A percentile compares a stretch with the other conserved stretches of the same genome.
phyloP scores from a whole-genome alignment of 2,888 invertebrate species.

The Lacanobia oleracea region DNA sequence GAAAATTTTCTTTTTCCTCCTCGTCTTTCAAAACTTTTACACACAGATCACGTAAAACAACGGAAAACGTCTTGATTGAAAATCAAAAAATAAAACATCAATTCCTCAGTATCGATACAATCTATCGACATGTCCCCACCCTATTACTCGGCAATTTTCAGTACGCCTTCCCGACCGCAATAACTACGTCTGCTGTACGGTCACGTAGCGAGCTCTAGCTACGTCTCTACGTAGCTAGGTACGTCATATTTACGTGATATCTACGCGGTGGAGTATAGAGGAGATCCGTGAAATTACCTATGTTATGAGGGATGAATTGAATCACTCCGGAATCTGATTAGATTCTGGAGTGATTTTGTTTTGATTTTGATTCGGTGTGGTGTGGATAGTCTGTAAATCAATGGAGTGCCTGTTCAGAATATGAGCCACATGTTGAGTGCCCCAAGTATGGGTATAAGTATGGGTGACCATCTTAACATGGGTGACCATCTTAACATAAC shows the following conservation, averaged over 20 bases:
- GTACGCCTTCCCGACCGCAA: constrained; percentile 39
- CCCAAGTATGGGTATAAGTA: too few species aligned
- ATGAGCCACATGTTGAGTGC: too few species aligned
- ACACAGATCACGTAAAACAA: not conserved
- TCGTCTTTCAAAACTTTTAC: not conserved
- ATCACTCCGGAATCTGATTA: not conserved
- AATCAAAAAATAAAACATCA: not conserved
- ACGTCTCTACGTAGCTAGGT: constrained; percentile 16
- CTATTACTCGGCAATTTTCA: constrained; percentile 42
- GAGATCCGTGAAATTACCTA: not conserved
- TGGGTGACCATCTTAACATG: too few species aligned
- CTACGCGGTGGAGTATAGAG: constrained; percentile 19
- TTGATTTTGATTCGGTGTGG: not conserved
- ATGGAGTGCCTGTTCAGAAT: too few species aligned
- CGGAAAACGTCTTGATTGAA: not conserved
- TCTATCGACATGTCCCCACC: constrained; percentile 39
- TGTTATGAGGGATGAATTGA: not conserved
- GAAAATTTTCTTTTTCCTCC: not conserved
- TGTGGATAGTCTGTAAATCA: not conserved
- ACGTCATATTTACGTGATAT: constrained; percentile 50
- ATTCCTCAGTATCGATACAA: constrained; percentile 20
- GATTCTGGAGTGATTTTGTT: not conserved
- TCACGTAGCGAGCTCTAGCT: constrained; percentile 29
- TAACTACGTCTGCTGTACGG: constrained; percentile 42
- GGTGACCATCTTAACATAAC: too few species aligned